phyloP scores from a whole-genome alignment of 2,888 invertebrate genomes.

The Oscheius myriophilus region DNA sequence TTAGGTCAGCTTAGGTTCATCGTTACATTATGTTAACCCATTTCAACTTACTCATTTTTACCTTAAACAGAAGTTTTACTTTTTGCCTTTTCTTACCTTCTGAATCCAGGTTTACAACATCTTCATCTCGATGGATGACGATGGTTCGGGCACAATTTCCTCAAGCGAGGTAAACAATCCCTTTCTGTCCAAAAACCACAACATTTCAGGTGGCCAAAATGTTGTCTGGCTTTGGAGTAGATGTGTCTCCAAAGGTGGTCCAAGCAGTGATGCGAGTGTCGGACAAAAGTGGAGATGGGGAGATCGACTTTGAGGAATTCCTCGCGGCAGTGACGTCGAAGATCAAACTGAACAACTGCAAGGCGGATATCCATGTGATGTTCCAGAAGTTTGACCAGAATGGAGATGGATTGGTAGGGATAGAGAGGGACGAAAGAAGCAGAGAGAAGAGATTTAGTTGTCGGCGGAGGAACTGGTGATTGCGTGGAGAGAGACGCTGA shows the following conservation, averaged over 20 bases:
- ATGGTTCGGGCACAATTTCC: slow-evolving; percentile 57
- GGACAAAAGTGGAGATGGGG: slow-evolving; percentile 57
- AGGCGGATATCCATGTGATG: slow-evolving; percentile 55
- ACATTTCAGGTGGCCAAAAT: slow-evolving; percentile 49
- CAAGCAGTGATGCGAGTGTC: slow-evolving; percentile 61
- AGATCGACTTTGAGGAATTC: slow-evolving; percentile 61
- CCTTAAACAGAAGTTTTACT: too few species aligned
- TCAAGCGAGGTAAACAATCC: slow-evolving; percentile 42
- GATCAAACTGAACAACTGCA: slow-evolving; percentile 53
- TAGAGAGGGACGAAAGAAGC: neutral
- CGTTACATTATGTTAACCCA: too few species aligned
- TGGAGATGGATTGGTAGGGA: slow-evolving; percentile 49
- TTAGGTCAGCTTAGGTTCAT: too few species aligned
- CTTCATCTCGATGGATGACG: slow-evolving; percentile 60
- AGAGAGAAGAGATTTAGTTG: slow-evolving; percentile 33
- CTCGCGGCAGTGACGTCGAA: slow-evolving; percentile 56
- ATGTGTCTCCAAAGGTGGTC: slow-evolving; percentile 60
- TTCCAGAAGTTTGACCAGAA: slow-evolving; percentile 50
- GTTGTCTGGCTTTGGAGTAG: slow-evolving; percentile 56
- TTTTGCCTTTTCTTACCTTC: too few species aligned
- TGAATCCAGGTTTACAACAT: slow-evolving; percentile 58
- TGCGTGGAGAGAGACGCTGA: slow-evolving; percentile 58
- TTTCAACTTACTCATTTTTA: too few species aligned
- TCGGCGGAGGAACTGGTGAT: slow-evolving; percentile 58
- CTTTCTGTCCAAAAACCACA: neutral